Base-by-base conservation (phyloP, 2,888 invertebrate genomes). In the Hoplodrina ambigua region DNA sequence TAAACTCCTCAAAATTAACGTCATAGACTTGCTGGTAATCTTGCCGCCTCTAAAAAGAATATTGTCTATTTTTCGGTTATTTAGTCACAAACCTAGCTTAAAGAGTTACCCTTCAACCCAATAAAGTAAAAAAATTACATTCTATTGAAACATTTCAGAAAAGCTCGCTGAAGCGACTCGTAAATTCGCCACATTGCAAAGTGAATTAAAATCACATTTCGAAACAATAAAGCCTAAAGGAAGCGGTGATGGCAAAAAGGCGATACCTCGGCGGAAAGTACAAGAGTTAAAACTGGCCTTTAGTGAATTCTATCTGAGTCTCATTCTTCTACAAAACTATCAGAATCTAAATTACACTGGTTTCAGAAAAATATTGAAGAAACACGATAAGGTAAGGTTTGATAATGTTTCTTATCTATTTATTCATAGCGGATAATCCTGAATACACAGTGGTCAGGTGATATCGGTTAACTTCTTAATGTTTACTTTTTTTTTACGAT, bases 281-380 rank as follows among this genome's bases (percentile, higher is more conserved):
- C 98, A 96, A 81, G 99, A 99, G 87, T 94, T 99, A 17, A 99
- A 99, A 93, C 96, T 99, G 83, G 99, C 99, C 0, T 99, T 99
- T 94, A 99, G 99, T 88, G 99, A 99, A 96, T 99, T 99, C 95
- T 99, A 99, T 93, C 96, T 99, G 55, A 99, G 99, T 88, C 96
- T 99, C 61, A 99, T 99, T 85, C 96, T 99, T 19, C 96, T 99
- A 73, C 99, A 99, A 94, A 99, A 99, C 92, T 99, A 99, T 92
- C 99, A 99, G 94, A 99, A 99, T 92, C 96, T 99, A 66, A 99
- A 99, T 95, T 99, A 99, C 89, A 99, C 99, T 4, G 99, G 99
- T 1, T 99, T 99, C 96, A 97, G 99, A 78, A 99, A 99, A 95
- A 99, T 99, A 89, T 97, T 99, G 77, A 99, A 99, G 94, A 99